Percentiles rank a stretch among this genome's conserved stretches.
These are phyloP conservation scores for Corythaeola cristata DNA, from an alignment of 2,113 vertebrate species.

Conservation along the genomic window DNA sequence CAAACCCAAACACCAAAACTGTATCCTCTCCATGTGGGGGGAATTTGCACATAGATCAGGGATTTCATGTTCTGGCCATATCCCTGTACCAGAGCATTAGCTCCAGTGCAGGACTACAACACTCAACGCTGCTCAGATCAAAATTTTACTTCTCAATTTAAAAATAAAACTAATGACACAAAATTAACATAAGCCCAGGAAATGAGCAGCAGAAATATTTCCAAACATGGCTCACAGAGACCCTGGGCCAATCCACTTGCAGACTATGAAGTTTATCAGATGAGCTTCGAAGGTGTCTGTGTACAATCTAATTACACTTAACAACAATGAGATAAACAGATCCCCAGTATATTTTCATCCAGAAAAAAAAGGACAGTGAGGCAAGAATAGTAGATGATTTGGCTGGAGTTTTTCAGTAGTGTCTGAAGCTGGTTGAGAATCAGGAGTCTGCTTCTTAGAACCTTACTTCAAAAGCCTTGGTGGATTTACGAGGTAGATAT, in stretches of 20 bases:
- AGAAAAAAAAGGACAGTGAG: neutral
- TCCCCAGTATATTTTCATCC: neutral
- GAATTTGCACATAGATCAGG: neutral
- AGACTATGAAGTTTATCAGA: neutral
- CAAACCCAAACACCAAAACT: neutral
- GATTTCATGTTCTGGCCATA: neutral
- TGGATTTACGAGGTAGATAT: neutral
- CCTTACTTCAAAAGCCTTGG: neutral
- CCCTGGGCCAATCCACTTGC: neutral
- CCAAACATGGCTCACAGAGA: neutral
- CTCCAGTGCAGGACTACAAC: neutral
- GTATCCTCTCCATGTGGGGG: neutral
- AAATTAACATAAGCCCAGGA: neutral
- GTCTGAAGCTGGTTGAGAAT: neutral
- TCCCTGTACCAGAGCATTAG: neutral
- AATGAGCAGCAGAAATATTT: neutral
- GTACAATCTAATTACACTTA: neutral
- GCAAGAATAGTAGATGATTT: neutral
- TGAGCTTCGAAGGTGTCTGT: neutral
- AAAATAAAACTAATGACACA: constrained; percentile 1
- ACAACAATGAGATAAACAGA: neutral
- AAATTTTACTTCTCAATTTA: neutral
- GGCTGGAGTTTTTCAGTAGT: neutral
- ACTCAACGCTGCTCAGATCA: neutral
- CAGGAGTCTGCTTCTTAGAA: neutral